phyloP scores from a whole-genome alignment of 2,113 vertebrate species.

The Steatornis caripensis region DNA sequence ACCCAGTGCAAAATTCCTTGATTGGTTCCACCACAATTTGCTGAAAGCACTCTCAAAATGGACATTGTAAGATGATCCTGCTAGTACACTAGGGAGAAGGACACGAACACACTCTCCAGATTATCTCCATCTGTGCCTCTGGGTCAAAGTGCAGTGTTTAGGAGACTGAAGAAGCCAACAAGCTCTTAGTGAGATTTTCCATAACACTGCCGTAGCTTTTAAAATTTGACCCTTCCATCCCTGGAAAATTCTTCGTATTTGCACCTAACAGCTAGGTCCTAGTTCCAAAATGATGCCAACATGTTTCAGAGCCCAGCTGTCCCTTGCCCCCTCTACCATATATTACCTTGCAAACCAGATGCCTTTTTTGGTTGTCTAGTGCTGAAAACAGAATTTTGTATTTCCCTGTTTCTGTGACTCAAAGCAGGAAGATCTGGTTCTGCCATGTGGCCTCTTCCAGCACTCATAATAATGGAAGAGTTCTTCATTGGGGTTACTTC shows the following conservation, averaged over 20 bases:
- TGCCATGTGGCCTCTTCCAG: not conserved
- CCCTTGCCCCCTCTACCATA: not conserved
- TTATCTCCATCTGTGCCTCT: not conserved
- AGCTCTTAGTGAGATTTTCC: not conserved
- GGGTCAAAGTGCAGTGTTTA: not conserved
- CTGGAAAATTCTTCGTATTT: not conserved
- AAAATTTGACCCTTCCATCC: not conserved
- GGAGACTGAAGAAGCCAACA: not conserved
- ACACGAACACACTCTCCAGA: not conserved
- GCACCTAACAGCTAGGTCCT: not conserved
- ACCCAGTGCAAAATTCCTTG: not conserved
- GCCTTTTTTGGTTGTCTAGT: not conserved
- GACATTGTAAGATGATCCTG: not conserved
- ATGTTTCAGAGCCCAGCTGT: not conserved
- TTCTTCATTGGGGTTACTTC: not conserved
- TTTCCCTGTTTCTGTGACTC: conserved; percentile 11
- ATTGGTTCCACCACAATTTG: not conserved
- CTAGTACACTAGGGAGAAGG: not conserved
- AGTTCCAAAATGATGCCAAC: not conserved
- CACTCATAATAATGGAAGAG: not conserved
- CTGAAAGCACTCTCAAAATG: not conserved
- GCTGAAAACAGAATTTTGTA: not conserved
- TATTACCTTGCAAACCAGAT: not conserved
- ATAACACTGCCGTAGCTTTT: not conserved
- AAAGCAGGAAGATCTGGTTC: not conserved